phyloP scores from a whole-genome alignment of 92 coral and sea anemone species.

The Porites cylindrica region DNA sequence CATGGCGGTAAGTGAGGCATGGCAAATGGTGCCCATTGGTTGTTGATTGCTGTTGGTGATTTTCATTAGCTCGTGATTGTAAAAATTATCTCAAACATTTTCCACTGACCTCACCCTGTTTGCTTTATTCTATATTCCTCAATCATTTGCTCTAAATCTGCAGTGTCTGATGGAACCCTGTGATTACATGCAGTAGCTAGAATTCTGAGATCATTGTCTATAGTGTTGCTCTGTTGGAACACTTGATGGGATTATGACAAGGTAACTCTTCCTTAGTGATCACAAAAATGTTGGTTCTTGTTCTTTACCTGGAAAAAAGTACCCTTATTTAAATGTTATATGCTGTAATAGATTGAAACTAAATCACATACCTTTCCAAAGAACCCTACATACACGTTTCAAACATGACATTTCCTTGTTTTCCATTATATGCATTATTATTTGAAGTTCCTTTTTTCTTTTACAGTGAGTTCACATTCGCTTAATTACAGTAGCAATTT shows the following conservation, averaged over 20 bases:
- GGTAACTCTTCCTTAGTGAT: slow-evolving; percentile 40
- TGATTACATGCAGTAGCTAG: slow-evolving; percentile 58
- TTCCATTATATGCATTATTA: no score
- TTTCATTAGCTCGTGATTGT: background rate
- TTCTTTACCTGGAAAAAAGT: slow-evolving; percentile 52
- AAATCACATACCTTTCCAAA: no score
- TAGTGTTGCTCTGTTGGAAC: slow-evolving; percentile 59
- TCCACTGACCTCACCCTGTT: slow-evolving; percentile 27
- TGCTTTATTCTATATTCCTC: slow-evolving; percentile 59
- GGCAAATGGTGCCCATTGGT: background rate
- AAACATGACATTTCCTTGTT: no score
- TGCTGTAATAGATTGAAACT: no score
- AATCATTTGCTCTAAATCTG: slow-evolving; percentile 54
- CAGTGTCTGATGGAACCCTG: slow-evolving; percentile 57
- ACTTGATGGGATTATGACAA: slow-evolving; percentile 56
- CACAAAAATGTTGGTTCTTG: slow-evolving; percentile 64
- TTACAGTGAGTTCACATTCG: no score
- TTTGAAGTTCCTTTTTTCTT: no score
- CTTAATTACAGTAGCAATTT: no score
- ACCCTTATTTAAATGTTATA: slow-evolving; percentile 23
- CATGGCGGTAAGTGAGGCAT: slow-evolving; percentile 7
- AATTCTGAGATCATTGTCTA: slow-evolving; percentile 59
- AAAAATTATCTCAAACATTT: no score
- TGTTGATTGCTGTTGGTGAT: slow-evolving; percentile 19
- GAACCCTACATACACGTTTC: no score